phyloP scores from a whole-genome alignment of 2,113 vertebrate genomes.

The Pogona vitticeps region DNA sequence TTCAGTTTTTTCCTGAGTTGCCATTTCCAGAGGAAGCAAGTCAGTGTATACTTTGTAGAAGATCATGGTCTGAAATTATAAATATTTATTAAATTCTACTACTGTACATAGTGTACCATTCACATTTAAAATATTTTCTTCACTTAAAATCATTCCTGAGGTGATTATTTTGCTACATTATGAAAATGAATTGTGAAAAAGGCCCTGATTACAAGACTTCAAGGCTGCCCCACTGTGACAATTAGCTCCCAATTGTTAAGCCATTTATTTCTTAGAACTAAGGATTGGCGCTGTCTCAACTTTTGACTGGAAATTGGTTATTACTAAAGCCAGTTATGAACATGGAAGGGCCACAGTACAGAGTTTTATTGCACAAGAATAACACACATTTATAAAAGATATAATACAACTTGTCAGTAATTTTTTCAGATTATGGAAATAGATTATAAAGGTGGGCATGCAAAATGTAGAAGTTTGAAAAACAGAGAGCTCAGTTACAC shows the following conservation, averaged over 20 bases:
- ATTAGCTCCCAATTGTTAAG: constrained; percentile 78
- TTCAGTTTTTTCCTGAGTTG: constrained; percentile 53
- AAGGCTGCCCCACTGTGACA: constrained; percentile 75
- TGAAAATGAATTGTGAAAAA: constrained; percentile 78
- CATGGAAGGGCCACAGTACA: constrained; percentile 53
- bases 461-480: background rate
- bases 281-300: constrained; percentile 63
- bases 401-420: constrained; percentile 46
- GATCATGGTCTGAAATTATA: constrained; percentile 62
- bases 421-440: constrained; percentile 51
- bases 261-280: constrained; percentile 75
- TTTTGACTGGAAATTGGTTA: constrained; percentile 67
- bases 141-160: constrained; percentile 68
- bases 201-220: constrained; percentile 71
- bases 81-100: constrained; percentile 45
- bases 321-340: constrained; percentile 60
- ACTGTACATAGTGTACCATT: constrained; percentile 47
- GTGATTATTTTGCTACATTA: constrained; percentile 78
- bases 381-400: constrained; percentile 40
- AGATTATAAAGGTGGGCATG: background rate
- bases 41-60: constrained; percentile 61
- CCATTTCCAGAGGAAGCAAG: constrained; percentile 52
- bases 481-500: background rate
- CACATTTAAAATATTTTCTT: constrained; percentile 62
- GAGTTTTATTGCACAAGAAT: constrained; percentile 67